Evolutionary conservation across 2,797 vertebrate species (phyloP).

Genomic region (Gobionotothen gibberifrons): DNA sequence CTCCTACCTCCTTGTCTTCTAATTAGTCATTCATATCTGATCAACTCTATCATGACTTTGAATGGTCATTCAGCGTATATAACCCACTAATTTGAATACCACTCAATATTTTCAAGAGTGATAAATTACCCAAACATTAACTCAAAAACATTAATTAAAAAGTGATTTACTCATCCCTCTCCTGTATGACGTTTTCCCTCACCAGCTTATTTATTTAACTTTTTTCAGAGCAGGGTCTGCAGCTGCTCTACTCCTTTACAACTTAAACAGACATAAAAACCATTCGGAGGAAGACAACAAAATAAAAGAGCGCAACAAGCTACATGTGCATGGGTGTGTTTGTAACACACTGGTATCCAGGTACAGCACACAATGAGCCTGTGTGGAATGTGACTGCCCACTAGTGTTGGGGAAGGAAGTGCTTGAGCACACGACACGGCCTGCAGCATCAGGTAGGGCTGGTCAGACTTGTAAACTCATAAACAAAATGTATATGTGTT

Average conservation of each 20-base stretch:
- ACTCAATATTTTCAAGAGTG: conserved; percentile 72
- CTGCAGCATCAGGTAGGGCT: conserved; percentile 25
- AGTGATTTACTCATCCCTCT: conserved; percentile 73
- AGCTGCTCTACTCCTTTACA: conserved; percentile 56
- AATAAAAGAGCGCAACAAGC: conserved; percentile 20
- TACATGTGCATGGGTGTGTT: conserved; percentile 31
- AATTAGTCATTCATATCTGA: conserved; percentile 66
- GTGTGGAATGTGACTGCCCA: conserved; percentile 81
- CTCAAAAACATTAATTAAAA: conserved; percentile 82
- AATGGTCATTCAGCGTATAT: conserved; percentile 66
- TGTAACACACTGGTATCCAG: conserved; percentile 33
- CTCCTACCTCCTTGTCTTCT: conserved; percentile 37
- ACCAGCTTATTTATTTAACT: conserved; percentile 69
- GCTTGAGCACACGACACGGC: conserved; percentile 28
- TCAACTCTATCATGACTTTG: conserved; percentile 70
- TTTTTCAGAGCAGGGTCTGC: conserved; percentile 58
- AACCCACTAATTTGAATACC: conserved; percentile 77
- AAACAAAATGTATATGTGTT: background rate
- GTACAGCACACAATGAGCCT: conserved; percentile 29
- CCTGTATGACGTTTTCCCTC: conserved; percentile 70
- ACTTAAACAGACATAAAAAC: conserved; percentile 36
- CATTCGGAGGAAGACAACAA: conserved; percentile 34
- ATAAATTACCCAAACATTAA: conserved; percentile 67
- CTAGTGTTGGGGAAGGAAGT: conserved; percentile 74
- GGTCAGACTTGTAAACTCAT: conserved; percentile 9